Evolutionary conservation across 2,797 vertebrate genomes (phyloP).

Genomic region (Melanotaenia trifasciata): DNA sequence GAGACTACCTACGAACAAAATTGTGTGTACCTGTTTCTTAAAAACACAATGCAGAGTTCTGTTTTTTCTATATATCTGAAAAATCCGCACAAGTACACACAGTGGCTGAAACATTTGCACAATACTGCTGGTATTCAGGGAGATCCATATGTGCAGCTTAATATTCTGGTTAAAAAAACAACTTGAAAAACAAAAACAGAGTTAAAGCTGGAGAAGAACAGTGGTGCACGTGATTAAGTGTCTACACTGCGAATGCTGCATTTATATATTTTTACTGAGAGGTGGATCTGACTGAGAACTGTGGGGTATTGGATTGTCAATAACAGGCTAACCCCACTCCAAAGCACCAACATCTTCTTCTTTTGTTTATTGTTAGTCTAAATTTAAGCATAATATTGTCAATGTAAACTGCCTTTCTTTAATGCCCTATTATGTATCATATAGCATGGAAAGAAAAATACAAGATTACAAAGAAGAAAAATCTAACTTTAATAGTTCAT

Average conservation of each 20-base stretch:
- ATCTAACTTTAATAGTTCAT: background rate
- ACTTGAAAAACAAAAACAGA: background rate
- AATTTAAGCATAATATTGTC: background rate
- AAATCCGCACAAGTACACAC: background rate
- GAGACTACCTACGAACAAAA: background rate
- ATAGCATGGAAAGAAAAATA: no score
- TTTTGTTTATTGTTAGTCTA: background rate
- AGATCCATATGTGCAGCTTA: conserved; percentile 34
- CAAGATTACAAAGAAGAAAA: background rate
- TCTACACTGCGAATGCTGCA: background rate
- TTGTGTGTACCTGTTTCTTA: background rate
- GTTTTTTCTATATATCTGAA: background rate
- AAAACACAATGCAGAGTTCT: background rate
- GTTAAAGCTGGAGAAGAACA: background rate
- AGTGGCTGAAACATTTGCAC: conserved; percentile 11
- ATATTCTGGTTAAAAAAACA: conserved; percentile 17
- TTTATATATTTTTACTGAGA: background rate
- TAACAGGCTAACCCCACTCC: background rate
- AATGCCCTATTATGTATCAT: background rate
- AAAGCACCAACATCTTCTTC: background rate
- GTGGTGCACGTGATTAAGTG: conserved; percentile 27
- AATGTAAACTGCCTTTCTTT: background rate
- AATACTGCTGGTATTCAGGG: conserved; percentile 45
- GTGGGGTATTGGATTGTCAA: background rate
- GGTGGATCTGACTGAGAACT: background rate